A percentile compares a stretch with the other conserved stretches of the same genome.
Conservation (phyloP, 2,888 invertebrate genomes). For the Exocentrus adspersus region DNA sequence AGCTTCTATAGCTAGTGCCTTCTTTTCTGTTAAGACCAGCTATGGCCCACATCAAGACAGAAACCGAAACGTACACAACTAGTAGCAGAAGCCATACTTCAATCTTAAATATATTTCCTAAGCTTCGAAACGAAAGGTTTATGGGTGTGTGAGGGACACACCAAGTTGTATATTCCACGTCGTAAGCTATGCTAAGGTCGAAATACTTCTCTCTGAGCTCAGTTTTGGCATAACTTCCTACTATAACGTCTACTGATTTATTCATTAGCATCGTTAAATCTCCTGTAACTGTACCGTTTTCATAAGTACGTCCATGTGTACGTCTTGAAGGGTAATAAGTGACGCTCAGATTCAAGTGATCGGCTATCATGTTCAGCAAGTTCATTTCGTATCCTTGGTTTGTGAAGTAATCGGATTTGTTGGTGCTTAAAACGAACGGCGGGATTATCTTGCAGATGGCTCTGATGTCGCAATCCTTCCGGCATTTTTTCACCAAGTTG, state of each 20-base stretch:
- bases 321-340: background rate
- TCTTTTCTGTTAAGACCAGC: conserved; percentile 10
- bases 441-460: no score
- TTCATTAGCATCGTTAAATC: conserved; percentile 14
- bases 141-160: conserved; percentile 28
- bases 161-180: no score
- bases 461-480: no score
- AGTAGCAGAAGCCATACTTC: background rate
- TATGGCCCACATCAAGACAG: conserved; percentile 21
- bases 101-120: conserved; percentile 11
- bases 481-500: no score
- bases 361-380: conserved; percentile 10
- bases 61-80: background rate
- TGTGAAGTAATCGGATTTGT: background rate
- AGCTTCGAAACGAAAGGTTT: conserved; percentile 18
- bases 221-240: conserved; percentile 31
- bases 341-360: conserved; percentile 8
- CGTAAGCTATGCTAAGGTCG: conserved; percentile 12
- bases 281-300: background rate
- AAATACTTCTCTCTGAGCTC: background rate
- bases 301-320: background rate
- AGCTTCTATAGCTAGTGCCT: conserved; percentile 14
- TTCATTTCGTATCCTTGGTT: conserved; percentile 15
- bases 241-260: conserved; percentile 25
- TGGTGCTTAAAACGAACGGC: no score